Conservation (phyloP, 2,797 vertebrate species). For the Falco novaeseelandiae region DNA sequence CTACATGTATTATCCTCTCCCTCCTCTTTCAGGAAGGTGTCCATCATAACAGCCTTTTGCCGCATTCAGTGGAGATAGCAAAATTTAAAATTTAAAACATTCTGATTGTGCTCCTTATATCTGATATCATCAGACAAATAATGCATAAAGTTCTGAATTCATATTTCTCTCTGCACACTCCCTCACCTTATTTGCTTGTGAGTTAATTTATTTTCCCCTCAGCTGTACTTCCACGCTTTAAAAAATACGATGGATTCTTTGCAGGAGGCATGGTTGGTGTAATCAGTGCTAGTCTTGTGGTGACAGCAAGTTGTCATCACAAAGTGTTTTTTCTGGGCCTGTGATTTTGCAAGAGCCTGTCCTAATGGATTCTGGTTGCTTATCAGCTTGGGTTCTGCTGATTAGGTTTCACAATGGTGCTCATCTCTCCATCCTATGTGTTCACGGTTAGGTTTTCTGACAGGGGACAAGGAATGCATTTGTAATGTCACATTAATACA, state of each 20-base stretch:
- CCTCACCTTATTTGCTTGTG: background rate
- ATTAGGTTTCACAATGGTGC: background rate
- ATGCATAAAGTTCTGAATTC: background rate
- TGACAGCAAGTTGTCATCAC: background rate
- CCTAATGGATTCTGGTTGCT: background rate
- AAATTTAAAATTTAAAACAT: background rate
- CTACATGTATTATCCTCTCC: background rate
- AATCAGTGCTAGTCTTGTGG: background rate
- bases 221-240: background rate
- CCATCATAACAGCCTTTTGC: background rate
- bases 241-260: background rate
- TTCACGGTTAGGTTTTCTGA: background rate
- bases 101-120: background rate
- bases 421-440: background rate
- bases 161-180: background rate
- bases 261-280: background rate
- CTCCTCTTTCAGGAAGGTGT: conserved; percentile 1
- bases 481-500: background rate
- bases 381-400: background rate
- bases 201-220: background rate
- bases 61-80: background rate
- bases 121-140: background rate
- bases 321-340: background rate
- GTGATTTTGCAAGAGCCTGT: background rate
- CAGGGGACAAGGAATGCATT: background rate